Base-by-base conservation (phyloP, 2,888 invertebrate species). In the Drosophila picticornis region DNA sequence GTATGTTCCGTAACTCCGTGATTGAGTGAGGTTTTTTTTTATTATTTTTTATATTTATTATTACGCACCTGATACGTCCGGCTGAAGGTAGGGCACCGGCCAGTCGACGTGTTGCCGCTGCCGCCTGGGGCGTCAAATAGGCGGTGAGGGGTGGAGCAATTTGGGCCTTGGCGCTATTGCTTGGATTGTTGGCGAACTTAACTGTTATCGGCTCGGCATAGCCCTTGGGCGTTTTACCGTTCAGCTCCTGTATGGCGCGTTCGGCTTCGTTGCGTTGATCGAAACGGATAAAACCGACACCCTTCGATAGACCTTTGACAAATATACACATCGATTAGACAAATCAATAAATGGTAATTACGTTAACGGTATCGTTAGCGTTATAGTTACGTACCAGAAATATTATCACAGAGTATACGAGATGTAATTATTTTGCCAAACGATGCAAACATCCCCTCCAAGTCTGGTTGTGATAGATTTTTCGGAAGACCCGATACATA, bases 401-500 rank as follows among this genome's bases (percentile, higher is more conserved):
- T 92, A 95, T 98, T 99, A 95, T 99, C 99, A 94, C 98, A 99
- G 90, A 99, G 95, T 93, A 99, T 99, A 91, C 99, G 96, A 90
- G 98, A 98, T 83, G 99, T 99, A 93, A 99, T 99, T 91, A 99
- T 99, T 91, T 98, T 96, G 91, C 99, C 99, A 94, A 96, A 99
- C 75, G 98, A 97, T 93, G 97, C 96, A 95, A 99, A 99, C 90
- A 99, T 95, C 88, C 96, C 96, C 95, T 99, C 99, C 93, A 99
- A 95, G 94, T 99, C 99, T 93, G 96, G 96, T 94, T 99, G 98
- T 77, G 98, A 97, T 98, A 99, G 97, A 91, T 97, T 97, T 94
- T 99, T 99, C 83, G 99, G 99, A 93, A 99, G 95, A 91, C 99
- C 99, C 93, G 98, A 98, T 84, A 99, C 99, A 94, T 99, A 99